Percentiles rank a stretch among this genome's conserved stretches.
phyloP scores from a whole-genome alignment of 1,140 invertebrate species.

The Acyrthosiphon pisum region DNA sequence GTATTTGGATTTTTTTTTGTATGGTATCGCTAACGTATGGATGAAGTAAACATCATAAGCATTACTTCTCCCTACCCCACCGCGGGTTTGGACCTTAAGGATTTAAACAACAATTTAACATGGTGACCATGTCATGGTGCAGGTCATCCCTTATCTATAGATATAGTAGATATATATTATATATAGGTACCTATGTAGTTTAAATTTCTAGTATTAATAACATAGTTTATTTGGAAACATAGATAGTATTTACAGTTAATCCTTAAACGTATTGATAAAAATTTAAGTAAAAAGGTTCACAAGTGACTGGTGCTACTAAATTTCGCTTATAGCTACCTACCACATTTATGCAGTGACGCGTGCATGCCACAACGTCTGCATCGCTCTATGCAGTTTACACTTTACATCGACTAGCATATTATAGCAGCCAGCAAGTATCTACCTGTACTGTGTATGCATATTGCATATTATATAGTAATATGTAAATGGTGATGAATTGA shows the following conservation, averaged over 20 bases:
- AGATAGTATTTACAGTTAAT: not conserved
- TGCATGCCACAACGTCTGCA: not conserved
- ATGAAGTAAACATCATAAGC: not conserved
- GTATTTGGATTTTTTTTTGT: not conserved
- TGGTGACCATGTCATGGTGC: too few species aligned
- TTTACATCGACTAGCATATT: not conserved
- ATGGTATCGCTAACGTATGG: not conserved
- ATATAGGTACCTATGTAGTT: not conserved
- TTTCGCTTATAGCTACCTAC: not conserved
- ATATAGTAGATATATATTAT: not conserved
- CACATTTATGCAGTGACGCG: not conserved
- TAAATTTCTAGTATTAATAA: not conserved
- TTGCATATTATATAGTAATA: not conserved
- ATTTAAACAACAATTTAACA: not conserved
- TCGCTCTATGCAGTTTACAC: too few species aligned
- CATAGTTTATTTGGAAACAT: not conserved
- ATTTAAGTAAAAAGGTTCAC: not conserved
- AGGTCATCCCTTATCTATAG: not conserved
- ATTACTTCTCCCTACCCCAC: not conserved
- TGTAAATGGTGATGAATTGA: not conserved
- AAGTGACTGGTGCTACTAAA: not conserved
- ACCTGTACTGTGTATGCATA: not conserved
- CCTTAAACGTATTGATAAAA: not conserved
- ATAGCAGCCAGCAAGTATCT: not conserved
- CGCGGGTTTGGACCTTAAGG: not conserved